Conservation (phyloP, 1,140 invertebrate genomes). For the Leptinotarsa lineolata region DNA sequence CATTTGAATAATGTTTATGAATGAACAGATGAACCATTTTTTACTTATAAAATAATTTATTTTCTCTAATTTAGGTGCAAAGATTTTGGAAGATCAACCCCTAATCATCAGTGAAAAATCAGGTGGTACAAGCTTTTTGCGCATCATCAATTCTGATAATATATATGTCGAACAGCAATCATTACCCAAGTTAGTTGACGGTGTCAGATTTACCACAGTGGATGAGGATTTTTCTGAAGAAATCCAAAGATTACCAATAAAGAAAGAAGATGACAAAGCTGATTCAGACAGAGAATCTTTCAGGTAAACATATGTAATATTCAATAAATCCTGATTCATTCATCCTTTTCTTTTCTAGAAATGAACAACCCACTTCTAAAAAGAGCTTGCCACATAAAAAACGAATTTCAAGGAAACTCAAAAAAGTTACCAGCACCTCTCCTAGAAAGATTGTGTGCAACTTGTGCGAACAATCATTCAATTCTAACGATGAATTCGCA, state of each 20-base stretch:
- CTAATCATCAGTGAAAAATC: conserved; percentile 49
- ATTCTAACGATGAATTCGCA: conserved; percentile 46
- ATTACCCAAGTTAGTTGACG: conserved; percentile 42
- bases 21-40: not conserved
- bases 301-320: conserved; percentile 24
- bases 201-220: conserved; percentile 31
- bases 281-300: conserved; percentile 49
- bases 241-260: conserved; percentile 26
- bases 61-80: conserved; percentile 29
- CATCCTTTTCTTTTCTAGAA: conserved; percentile 31
- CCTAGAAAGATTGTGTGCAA: conserved; percentile 42
- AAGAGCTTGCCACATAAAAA: conserved; percentile 72
- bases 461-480: conserved; percentile 49
- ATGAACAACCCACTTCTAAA: conserved; percentile 56
- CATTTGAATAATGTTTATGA: too few relatives aligned
- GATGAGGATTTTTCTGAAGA: conserved; percentile 27
- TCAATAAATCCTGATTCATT: not conserved
- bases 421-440: conserved; percentile 47
- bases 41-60: not conserved
- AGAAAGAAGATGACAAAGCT: conserved; percentile 49
- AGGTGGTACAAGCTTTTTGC: conserved; percentile 45
- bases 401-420: conserved; percentile 65
- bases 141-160: conserved; percentile 52
- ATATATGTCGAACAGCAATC: conserved; percentile 47
- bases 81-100: conserved; percentile 44